Conservation (phyloP, 2,888 invertebrate species). For the Tetranychus piercei region DNA sequence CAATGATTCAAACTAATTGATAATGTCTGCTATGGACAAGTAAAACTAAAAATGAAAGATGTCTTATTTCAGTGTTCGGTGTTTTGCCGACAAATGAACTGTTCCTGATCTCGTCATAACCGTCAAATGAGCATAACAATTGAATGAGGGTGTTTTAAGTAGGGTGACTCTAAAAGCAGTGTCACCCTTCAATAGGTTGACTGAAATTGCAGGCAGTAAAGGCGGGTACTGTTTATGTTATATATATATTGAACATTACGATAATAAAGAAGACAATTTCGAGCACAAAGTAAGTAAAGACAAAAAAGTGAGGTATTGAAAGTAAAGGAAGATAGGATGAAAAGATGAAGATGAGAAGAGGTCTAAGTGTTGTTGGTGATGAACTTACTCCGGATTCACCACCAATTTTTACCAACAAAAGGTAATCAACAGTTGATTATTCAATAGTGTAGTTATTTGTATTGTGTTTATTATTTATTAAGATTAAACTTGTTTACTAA, state of each 20-base stretch:
- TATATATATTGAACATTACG: background rate
- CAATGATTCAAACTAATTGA: too few species aligned
- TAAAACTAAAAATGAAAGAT: too few species aligned
- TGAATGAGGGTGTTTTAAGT: background rate
- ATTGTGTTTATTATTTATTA: background rate
- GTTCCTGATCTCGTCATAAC: background rate
- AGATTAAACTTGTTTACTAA: background rate
- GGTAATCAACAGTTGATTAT: background rate
- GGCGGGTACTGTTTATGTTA: background rate
- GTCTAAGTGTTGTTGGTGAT: too few species aligned
- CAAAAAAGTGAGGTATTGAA: too few species aligned
- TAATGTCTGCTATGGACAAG: too few species aligned
- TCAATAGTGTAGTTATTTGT: background rate
- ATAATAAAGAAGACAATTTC: background rate
- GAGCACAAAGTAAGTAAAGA: too few species aligned
- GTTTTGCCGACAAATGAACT: background rate
- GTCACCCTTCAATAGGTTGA: constrained; percentile 1
- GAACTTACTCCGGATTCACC: too few species aligned
- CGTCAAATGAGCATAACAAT: constrained; percentile 1
- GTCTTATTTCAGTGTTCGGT: too few species aligned
- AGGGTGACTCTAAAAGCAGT: background rate
- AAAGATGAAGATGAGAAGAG: too few species aligned
- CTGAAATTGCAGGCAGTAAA: background rate
- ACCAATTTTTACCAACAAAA: too few species aligned
- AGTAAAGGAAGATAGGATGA: too few species aligned